A percentile compares a stretch with the other conserved stretches of the same genome.
Conservation (phyloP, 2,113 vertebrate species). For the Oplegnathus fasciatus region DNA sequence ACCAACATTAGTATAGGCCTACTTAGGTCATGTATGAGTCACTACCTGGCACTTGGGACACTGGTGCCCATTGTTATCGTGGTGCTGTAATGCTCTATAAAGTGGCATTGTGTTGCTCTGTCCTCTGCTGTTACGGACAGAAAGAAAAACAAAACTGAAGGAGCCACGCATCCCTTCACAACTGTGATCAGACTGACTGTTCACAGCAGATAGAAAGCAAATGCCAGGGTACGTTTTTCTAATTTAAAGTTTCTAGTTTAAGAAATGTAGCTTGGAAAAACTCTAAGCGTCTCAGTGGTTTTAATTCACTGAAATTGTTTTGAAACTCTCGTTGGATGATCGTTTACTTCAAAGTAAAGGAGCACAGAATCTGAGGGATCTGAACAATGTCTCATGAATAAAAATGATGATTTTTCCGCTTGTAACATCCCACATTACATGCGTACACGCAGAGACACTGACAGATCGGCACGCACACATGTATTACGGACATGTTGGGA, state of each 20-base stretch:
- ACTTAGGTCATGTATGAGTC: constrained; percentile 85
- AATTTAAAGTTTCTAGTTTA: neutral
- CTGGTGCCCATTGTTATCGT: constrained; percentile 79
- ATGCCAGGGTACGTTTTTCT: neutral
- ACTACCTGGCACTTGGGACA: constrained; percentile 84
- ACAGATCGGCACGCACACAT: constrained; percentile 8
- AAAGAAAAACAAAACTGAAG: constrained; percentile 26
- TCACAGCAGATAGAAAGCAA: neutral
- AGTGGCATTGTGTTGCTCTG: constrained; percentile 76
- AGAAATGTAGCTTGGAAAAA: constrained; percentile 2
- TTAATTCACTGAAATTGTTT: neutral
- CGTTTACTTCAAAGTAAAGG: constrained; percentile 1
- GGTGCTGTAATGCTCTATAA: constrained; percentile 73
- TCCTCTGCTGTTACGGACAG: constrained; percentile 59
- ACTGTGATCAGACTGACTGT: constrained; percentile 9
- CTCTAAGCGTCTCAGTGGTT: neutral
- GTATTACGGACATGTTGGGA: neutral
- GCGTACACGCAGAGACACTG: neutral
- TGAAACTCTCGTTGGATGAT: neutral
- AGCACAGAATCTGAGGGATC: constrained; percentile 22
- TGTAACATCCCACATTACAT: constrained; percentile 35
- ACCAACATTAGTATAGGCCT: constrained; percentile 67
- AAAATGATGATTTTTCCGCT: constrained; percentile 31
- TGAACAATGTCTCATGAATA: constrained; percentile 66
- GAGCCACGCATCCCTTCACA: constrained; percentile 24